phyloP scores from a whole-genome alignment of 1,140 invertebrate genomes.

The Cyrtorhinus lividipennis region DNA sequence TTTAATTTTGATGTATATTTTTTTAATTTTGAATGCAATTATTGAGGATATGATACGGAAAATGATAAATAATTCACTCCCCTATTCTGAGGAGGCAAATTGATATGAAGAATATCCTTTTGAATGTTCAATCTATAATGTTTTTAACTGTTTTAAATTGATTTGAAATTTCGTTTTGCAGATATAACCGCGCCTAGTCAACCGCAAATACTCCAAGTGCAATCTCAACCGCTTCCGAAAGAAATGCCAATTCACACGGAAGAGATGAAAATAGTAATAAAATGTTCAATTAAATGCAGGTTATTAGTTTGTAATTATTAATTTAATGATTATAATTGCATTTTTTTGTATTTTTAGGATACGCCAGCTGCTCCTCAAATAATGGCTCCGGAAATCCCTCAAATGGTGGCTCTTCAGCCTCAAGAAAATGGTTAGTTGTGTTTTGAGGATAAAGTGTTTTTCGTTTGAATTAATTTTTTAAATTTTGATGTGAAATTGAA shows the following conservation, averaged over 20 bases:
- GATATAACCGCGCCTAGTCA: neutral
- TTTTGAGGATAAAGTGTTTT: neutral
- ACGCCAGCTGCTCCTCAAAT: neutral
- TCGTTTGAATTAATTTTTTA: too few species aligned
- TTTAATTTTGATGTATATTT: too few species aligned
- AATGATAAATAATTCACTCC: too few species aligned
- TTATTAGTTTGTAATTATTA: too few species aligned
- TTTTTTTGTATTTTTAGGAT: neutral
- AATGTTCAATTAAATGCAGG: too few species aligned
- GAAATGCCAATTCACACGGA: neutral
- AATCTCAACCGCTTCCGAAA: constrained; percentile 11
- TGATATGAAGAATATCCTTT: too few species aligned
- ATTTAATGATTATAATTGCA: neutral
- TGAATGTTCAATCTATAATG: too few species aligned
- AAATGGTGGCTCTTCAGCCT: neutral
- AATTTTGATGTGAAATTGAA: too few species aligned
- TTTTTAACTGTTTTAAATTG: too few species aligned
- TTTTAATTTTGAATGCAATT: too few species aligned
- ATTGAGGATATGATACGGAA: too few species aligned
- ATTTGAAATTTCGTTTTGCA: constrained; percentile 8
- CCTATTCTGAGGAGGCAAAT: too few species aligned
- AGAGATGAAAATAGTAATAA: constrained; percentile 3
- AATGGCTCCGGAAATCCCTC: neutral
- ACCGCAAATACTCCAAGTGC: neutral
- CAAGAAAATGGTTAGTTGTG: neutral